A percentile compares a stretch with the other conserved stretches of the same genome.
phyloP scores from a whole-genome alignment of 2,888 invertebrate genomes.

The Lacanobia oleracea region DNA sequence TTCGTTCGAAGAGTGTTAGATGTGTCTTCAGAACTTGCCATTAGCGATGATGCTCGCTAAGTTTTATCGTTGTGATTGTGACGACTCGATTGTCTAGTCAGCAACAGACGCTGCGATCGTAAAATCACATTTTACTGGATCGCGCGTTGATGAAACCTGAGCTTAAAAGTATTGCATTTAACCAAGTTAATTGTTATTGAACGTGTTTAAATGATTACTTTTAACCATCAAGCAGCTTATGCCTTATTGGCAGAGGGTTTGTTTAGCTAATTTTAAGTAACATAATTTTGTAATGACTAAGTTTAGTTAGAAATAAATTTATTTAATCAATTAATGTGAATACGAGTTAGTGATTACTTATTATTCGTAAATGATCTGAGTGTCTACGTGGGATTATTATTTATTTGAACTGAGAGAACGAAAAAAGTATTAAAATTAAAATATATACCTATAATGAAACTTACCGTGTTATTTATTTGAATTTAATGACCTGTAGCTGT shows the following conservation, averaged over 20 bases:
- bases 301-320: conserved; percentile 60
- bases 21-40: conserved; percentile 60
- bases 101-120: conserved; percentile 69
- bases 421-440: conserved; percentile 64
- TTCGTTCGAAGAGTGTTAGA: conserved; percentile 54
- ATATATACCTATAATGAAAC: conserved; percentile 54
- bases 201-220: conserved; percentile 62
- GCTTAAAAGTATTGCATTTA: conserved; percentile 67
- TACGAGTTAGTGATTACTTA: conserved; percentile 67
- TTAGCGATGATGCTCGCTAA: conserved; percentile 61
- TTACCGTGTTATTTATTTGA: conserved; percentile 46
- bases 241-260: conserved; percentile 69
- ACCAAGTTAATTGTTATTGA: conserved; percentile 42
- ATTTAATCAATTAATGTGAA: conserved; percentile 64
- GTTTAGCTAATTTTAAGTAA: conserved; percentile 66
- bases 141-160: conserved; percentile 66
- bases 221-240: conserved; percentile 76
- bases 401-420: conserved; percentile 73
- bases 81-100: conserved; percentile 79
- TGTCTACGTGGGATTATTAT: conserved; percentile 72
- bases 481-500: no score
- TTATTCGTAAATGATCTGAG: conserved; percentile 78
- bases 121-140: conserved; percentile 66
- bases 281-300: conserved; percentile 63
- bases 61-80: conserved; percentile 72